phyloP scores from a whole-genome alignment of 2,888 invertebrate genomes.

The Papilio elwesi region DNA sequence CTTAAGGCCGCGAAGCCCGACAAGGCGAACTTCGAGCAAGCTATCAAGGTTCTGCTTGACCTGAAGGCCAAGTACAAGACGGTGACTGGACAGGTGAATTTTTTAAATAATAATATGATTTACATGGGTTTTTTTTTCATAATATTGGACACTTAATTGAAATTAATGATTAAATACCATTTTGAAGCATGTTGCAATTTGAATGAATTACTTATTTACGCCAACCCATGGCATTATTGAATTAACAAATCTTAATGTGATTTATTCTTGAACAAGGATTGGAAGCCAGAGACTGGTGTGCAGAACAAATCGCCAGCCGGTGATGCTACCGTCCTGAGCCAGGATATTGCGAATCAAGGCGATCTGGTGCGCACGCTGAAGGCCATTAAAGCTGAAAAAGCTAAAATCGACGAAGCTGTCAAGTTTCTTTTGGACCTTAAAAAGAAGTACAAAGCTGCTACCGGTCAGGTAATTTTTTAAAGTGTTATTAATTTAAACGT shows the following conservation, averaged over 20 bases:
- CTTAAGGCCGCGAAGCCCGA: constrained; percentile 86
- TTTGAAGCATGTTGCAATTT: too few species aligned
- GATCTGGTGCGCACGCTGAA: constrained; percentile 88
- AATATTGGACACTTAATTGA: neutral
- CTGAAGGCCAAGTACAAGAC: constrained; percentile 90
- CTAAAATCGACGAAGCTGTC: constrained; percentile 66
- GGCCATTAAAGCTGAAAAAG: constrained; percentile 86
- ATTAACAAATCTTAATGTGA: too few species aligned
- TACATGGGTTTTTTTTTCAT: neutral
- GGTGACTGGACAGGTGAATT: constrained; percentile 60
- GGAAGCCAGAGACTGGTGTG: constrained; percentile 60
- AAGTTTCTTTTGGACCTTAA: constrained; percentile 88
- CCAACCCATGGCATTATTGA: too few species aligned
- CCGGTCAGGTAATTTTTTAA: constrained; percentile 59
- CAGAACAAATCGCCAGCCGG: constrained; percentile 42
- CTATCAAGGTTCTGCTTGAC: constrained; percentile 84
- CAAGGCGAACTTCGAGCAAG: constrained; percentile 65
- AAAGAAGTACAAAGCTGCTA: constrained; percentile 87
- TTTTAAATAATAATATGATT: neutral
- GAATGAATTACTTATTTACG: too few species aligned
- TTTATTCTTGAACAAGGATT: constrained; percentile 67
- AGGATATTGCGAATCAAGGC: constrained; percentile 84
- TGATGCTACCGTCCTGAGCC: constrained; percentile 50
- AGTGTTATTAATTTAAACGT: neutral
- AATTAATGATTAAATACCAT: too few species aligned